Evolutionary conservation across 1,140 invertebrate genomes (phyloP), one percentile per base, ranked within the genome.

Genomic region (Thaumetopoea pityocampa): DNA sequence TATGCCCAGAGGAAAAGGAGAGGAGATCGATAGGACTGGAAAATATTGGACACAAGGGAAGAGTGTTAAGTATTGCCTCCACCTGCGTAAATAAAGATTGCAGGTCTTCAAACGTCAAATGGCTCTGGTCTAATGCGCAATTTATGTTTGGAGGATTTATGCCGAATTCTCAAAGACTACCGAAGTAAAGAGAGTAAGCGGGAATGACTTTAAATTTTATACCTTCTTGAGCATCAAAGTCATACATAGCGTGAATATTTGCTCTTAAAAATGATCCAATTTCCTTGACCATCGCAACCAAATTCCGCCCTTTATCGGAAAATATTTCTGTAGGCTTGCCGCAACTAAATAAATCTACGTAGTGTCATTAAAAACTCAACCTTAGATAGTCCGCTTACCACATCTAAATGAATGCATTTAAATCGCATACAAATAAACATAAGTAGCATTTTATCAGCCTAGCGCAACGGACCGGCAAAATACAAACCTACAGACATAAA

Each of bases 301-400:
- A 51, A 18, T 51, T 51, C 1, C 35, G 28, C 1, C 35, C 35
- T 1, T 51, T 45, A 5, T 51, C 41, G 18, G 17, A 41, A 9
- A 51, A 46, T 19, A 47, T 47, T 22, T 52, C 50, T 4, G 15
- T 5, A 10, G 42, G 48, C 14, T 44, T 51, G 4, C 60, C 62
- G 15, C 66, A 26, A 5, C 0, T 55, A 11, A n/a, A 56, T 47
- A 19, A 70, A 70, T 5, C 57, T 9, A 0, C 35, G 17, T n/a
- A 62, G 28, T 0, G 35, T 20, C 22, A 38, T 10, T 29, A 65
- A 17, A 46, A 58, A 52, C n/a, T 35, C 16, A 26, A 60, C 14
- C 7, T 42, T 48, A 11, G 42, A 11, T 2, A 66, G 11, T 7
- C 41, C 35, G n/a, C 46, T 46, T 1, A 54, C 51, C 0, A 36